phyloP scores from a whole-genome alignment of 2,113 vertebrate species.

The Sturnus vulgaris region DNA sequence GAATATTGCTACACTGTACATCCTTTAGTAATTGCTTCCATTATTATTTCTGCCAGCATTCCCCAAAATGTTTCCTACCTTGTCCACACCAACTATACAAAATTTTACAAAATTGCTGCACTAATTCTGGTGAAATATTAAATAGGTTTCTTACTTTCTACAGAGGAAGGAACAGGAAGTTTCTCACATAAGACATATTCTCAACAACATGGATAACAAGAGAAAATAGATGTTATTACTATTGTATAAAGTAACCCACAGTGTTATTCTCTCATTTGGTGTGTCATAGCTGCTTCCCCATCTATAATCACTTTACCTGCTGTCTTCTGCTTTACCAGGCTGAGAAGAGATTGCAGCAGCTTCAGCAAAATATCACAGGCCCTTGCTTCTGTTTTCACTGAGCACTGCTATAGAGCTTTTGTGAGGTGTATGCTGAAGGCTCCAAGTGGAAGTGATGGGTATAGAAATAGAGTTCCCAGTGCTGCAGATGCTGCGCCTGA shows the following conservation, averaged over 20 bases:
- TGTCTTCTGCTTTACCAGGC: background rate
- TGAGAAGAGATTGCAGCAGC: background rate
- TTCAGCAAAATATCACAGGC: background rate
- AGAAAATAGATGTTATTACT: background rate
- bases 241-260: background rate
- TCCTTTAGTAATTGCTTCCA: background rate
- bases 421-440: background rate
- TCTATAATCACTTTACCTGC: background rate
- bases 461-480: background rate
- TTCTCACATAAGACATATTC: background rate
- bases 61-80: background rate
- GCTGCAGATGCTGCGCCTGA: background rate
- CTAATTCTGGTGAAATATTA: background rate
- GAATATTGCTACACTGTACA: background rate
- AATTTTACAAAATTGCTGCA: background rate
- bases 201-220: background rate
- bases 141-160: background rate
- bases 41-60: background rate
- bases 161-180: background rate
- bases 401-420: background rate
- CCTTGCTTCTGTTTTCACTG: background rate
- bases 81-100: background rate
- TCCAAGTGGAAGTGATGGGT: background rate
- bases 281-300: background rate
- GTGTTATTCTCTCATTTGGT: background rate